Percentiles rank a stretch among this genome's conserved stretches.
Evolutionary conservation across 2,113 vertebrate species (phyloP).

Genomic region (Prinia subflava): DNA sequence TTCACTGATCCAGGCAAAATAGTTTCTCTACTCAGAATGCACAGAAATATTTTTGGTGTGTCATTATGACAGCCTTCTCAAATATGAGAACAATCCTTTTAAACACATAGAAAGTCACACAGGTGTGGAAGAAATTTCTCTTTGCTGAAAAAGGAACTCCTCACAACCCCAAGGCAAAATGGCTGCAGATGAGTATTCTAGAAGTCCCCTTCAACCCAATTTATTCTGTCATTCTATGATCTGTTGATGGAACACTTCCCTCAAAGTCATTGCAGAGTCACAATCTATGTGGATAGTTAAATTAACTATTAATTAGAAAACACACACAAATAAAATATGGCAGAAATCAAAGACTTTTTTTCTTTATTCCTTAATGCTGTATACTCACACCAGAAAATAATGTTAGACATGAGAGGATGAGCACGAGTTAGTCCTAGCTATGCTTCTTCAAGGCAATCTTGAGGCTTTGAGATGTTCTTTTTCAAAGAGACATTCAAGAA

Average conservation of each 20-base stretch:
- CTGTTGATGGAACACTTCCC: neutral
- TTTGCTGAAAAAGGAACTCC: neutral
- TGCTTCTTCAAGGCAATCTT: neutral
- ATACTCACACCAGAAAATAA: neutral
- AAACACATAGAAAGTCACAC: neutral
- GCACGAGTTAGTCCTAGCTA: neutral
- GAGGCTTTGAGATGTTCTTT: neutral
- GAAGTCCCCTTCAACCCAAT: neutral
- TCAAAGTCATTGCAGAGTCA: neutral
- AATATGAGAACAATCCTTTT: neutral
- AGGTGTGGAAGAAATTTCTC: neutral
- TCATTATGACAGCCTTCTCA: neutral
- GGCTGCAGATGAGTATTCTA: neutral
- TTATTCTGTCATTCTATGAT: neutral
- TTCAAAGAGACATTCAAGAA: neutral
- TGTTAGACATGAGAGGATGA: neutral
- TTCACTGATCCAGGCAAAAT: neutral
- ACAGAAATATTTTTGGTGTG: neutral
- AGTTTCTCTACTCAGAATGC: neutral
- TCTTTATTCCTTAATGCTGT: neutral
- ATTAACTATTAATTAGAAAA: neutral
- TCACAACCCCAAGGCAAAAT: neutral
- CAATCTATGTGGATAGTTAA: neutral
- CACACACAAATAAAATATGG: neutral
- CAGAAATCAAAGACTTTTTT: neutral